Evolutionary conservation across 2,888 invertebrate genomes (phyloP).

Genomic region (Globia sparganii): DNA sequence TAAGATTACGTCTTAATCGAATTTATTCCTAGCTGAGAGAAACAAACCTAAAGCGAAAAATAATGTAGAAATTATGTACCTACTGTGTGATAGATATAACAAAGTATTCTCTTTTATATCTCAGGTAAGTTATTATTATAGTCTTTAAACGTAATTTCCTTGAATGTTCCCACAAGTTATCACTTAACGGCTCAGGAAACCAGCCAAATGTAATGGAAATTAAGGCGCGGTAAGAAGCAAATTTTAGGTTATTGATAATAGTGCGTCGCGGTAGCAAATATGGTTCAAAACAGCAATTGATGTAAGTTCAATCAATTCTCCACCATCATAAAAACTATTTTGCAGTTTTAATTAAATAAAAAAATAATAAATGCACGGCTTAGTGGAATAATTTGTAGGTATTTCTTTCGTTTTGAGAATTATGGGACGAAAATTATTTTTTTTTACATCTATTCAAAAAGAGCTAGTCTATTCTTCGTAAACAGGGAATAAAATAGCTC

Average conservation of each 20-base stretch:
- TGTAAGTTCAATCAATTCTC: too few species aligned
- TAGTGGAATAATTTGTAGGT: neutral
- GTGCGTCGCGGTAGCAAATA: too few species aligned
- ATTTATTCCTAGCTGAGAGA: neutral
- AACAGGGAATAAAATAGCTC: too few species aligned
- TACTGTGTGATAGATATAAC: neutral
- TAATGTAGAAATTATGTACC: neutral
- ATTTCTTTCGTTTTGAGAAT: neutral
- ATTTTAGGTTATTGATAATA: neutral
- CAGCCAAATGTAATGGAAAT: slow-evolving; percentile 29
- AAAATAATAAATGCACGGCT: neutral
- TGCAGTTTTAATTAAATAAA: neutral
- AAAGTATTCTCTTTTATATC: slow-evolving; percentile 14
- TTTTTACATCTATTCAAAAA: too few species aligned
- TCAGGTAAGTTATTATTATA: neutral
- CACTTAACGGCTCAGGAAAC: slow-evolving; percentile 16
- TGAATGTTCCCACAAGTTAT: slow-evolving; percentile 18
- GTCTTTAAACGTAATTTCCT: neutral
- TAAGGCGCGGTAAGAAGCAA: neutral
- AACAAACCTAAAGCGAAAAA: neutral
- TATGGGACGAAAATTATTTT: too few species aligned
- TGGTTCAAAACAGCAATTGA: too few species aligned
- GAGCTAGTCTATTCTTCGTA: too few species aligned
- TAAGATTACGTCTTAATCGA: neutral
- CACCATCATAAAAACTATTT: too few species aligned